Evolutionary conservation across 2,888 invertebrate species (phyloP).

Genomic region (Rhamphomyia laevipes): DNA sequence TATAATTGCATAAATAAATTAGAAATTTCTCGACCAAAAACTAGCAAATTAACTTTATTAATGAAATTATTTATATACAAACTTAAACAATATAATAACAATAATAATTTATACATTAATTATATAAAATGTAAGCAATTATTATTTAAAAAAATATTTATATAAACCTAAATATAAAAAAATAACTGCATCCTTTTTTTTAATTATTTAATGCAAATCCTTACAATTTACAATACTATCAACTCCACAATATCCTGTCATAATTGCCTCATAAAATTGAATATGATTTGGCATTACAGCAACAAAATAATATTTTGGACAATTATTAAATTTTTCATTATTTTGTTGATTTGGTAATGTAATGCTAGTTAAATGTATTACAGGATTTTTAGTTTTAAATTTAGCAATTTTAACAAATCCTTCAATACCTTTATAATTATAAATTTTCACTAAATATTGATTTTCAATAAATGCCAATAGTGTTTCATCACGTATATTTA

Average conservation of each 20-base stretch:
- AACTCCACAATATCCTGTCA: slow-evolving; percentile 18
- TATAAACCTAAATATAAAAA: too few species aligned
- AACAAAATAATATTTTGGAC: slow-evolving; percentile 18
- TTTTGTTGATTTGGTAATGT: slow-evolving; percentile 11
- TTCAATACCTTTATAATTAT: slow-evolving; percentile 31
- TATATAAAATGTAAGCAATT: too few species aligned
- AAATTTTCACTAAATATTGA: slow-evolving; percentile 22
- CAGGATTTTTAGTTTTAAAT: slow-evolving; percentile 15
- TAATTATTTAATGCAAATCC: too few species aligned
- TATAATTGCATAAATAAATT: too few species aligned
- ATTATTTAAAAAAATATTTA: too few species aligned
- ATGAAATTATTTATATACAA: too few species aligned
- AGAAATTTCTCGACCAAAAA: too few species aligned
- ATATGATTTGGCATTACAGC: slow-evolving; percentile 17
- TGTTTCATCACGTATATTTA: slow-evolving; percentile 39
- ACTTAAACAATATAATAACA: too few species aligned
- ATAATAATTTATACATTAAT: too few species aligned
- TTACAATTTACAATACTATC: too few species aligned
- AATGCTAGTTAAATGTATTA: slow-evolving; percentile 20
- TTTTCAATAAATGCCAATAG: slow-evolving; percentile 41
- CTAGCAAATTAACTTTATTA: too few species aligned
- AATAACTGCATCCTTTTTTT: too few species aligned
- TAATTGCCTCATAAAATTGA: slow-evolving; percentile 25
- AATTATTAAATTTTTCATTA: slow-evolving; percentile 7
- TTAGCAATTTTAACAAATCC: slow-evolving; percentile 30